Evolutionary conservation across 1,140 invertebrate species (phyloP), one percentile per base, ranked within the genome.

Genomic region (Drosophila kanapiae): DNA sequence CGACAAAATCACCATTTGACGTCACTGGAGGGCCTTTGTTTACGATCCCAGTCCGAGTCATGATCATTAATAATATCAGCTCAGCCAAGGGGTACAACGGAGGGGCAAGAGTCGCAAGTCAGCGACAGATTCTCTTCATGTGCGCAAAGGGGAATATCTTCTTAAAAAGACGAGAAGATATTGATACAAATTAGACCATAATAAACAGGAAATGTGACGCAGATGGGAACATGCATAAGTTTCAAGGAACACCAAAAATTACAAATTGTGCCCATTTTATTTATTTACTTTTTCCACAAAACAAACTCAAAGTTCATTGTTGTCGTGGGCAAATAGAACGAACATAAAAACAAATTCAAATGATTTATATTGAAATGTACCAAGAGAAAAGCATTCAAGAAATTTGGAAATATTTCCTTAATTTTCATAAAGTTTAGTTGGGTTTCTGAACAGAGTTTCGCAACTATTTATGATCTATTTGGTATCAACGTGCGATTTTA

Each of bases 21-120:
- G 82, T 85, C 82, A 85, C 58, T 68, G 77, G 69, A 67, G 68
- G 70, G 45, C 63, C 78, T 79, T 84, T 82, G 40, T 68, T 80
- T 71, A 47, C 72, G 53, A 56, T 29, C 37, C 61, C 29, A 58
- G 54, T 49, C 49, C 64, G 48, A 57, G 67, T 43, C 51, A 51
- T 49, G 69, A 72, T 85, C 82, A 84, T 84, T 84, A 84, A 84
- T 84, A 84, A 84, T 84, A 69, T 69, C 78, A 74, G 75, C 75
- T 29, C 18, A 51, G 51, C 51, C 51, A 10, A 18, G 35, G 4
- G 42, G 4, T 7, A n/a, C 18, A 10, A 9, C 2, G 40, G n/a
- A 3, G 37, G 27, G 31, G 14, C 23, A 23, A 23, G 23, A 23
- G 23, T 23, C 23, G 6, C 31, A 31, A 69, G 29, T 16, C 60